Evolutionary conservation across 2,113 vertebrate genomes (phyloP).

Genomic region (Pelobates fuscus): DNA sequence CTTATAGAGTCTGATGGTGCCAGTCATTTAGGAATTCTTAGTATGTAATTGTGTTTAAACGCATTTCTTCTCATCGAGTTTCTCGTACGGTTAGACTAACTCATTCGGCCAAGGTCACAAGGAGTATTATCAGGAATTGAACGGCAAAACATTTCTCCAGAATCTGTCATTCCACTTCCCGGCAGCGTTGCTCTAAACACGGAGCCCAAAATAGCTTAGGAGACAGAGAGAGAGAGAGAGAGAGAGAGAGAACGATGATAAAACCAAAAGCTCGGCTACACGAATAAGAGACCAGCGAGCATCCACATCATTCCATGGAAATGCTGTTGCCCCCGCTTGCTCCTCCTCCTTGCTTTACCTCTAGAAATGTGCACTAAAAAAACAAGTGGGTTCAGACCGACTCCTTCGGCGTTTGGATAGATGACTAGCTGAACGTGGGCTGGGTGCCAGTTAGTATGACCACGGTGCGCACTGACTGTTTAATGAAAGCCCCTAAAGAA

Average conservation of each 20-base stretch:
- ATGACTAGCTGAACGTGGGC: conserved; percentile 76
- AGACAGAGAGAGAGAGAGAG: too few species aligned
- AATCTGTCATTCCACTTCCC: background rate
- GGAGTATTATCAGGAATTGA: background rate
- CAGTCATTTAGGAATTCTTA: too few species aligned
- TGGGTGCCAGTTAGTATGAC: conserved; percentile 81
- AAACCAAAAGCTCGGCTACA: background rate
- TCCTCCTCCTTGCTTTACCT: conserved; percentile 28
- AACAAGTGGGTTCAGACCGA: conserved; percentile 53
- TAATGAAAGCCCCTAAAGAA: conserved; percentile 84
- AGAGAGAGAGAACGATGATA: background rate
- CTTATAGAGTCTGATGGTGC: too few species aligned
- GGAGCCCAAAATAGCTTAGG: background rate
- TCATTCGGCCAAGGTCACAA: background rate
- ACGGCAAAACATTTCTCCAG: background rate
- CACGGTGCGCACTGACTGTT: conserved; percentile 76
- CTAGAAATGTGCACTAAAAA: conserved; percentile 22
- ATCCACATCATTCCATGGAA: background rate
- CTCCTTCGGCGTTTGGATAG: conserved; percentile 65
- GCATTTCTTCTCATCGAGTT: too few species aligned
- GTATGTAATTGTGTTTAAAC: too few species aligned
- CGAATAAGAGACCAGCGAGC: background rate
- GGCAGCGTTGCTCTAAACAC: background rate
- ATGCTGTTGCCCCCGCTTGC: background rate
- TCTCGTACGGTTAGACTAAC: background rate